These are phyloP conservation scores for Palloptera scutellata DNA, from an alignment of 2,888 invertebrate species.

Conservation along the genomic window DNA sequence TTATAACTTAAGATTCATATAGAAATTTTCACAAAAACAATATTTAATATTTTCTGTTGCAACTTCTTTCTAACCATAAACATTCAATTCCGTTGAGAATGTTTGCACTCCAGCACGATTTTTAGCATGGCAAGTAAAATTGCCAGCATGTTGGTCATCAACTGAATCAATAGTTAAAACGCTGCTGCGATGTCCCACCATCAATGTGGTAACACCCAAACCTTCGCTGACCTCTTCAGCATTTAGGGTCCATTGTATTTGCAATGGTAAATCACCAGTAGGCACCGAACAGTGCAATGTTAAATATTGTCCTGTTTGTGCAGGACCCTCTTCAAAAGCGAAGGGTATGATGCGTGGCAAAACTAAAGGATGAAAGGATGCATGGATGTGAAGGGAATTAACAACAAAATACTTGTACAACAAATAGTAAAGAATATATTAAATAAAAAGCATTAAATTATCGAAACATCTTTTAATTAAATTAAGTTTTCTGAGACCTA, in stretches of 20 bases:
- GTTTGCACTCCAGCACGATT: constrained; percentile 77
- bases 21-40: too few relatives aligned
- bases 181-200: constrained; percentile 67
- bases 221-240: constrained; percentile 69
- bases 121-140: constrained; percentile 77
- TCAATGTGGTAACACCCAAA: constrained; percentile 68
- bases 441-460: constrained; percentile 26
- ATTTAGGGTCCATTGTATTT: constrained; percentile 79
- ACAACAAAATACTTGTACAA: constrained; percentile 17
- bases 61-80: constrained; percentile 71
- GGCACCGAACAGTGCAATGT: constrained; percentile 75
- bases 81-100: constrained; percentile 74
- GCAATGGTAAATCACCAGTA: constrained; percentile 81
- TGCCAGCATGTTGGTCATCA: constrained; percentile 74
- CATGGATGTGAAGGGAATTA: constrained; percentile 16
- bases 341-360: constrained; percentile 83
- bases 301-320: constrained; percentile 76
- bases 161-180: constrained; percentile 72
- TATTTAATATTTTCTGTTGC: background rate
- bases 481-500: constrained; percentile 66
- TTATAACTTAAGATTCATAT: too few relatives aligned
- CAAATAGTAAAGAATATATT: constrained; percentile 24
- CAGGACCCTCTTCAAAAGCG: constrained; percentile 78
- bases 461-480: background rate
- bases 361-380: constrained; percentile 69